Evolutionary conservation across 2,797 vertebrate species (phyloP).

Genomic region (Ceryle rudis): DNA sequence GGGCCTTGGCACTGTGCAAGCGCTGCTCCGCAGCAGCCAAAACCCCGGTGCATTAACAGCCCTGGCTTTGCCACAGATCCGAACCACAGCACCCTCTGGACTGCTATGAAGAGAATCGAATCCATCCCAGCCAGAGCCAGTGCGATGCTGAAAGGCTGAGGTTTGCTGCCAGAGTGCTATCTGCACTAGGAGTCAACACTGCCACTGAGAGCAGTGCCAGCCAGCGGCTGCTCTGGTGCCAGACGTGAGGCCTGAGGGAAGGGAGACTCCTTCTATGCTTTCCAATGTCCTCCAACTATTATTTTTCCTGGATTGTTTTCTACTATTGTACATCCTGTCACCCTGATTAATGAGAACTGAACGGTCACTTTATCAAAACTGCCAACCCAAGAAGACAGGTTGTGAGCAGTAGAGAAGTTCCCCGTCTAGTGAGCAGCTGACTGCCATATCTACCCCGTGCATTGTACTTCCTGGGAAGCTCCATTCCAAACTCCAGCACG

Average conservation of each 20-base stretch:
- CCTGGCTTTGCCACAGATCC: neutral
- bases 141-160: neutral
- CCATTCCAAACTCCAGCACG: neutral
- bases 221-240: neutral
- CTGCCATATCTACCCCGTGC: rapidly evolving
- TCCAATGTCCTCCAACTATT: neutral
- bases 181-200: neutral
- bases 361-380: neutral
- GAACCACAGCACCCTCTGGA: neutral
- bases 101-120: neutral
- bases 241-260: neutral
- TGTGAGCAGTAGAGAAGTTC: neutral
- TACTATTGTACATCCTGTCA: neutral
- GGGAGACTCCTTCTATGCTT: neutral
- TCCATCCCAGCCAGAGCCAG: neutral
- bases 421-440: neutral
- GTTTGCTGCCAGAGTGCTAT: neutral
- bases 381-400: neutral
- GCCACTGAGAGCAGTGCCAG: rapidly evolving
- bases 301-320: neutral
- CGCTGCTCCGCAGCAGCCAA: rapidly evolving
- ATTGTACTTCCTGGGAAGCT: neutral
- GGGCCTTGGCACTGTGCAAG: neutral
- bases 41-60: neutral
- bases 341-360: neutral